Conservation (phyloP, 2,113 vertebrate genomes). For the Coreoperca whiteheadi region DNA sequence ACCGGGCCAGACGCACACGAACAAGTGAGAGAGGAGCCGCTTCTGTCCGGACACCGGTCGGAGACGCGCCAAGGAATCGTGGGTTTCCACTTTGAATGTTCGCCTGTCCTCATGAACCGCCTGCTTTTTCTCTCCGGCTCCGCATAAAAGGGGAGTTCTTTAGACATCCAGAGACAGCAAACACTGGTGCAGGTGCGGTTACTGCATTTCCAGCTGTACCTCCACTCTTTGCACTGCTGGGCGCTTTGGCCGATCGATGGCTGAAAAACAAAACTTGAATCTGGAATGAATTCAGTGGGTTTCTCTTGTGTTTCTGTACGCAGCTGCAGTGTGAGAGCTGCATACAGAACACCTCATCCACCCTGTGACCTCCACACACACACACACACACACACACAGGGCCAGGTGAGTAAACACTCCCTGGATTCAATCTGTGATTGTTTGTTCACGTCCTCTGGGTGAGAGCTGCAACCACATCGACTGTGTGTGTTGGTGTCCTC, state of each 20-base stretch:
- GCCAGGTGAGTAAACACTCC: slow-evolving; percentile 50
- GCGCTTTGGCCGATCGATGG: slow-evolving; percentile 24
- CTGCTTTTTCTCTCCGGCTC: neutral
- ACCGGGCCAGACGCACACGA: no score
- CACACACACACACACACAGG: slow-evolving; percentile 19
- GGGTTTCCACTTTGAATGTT: no score
- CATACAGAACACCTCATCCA: slow-evolving; percentile 60
- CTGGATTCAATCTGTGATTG: slow-evolving; percentile 60
- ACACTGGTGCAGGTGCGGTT: neutral
- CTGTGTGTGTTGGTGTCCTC: slow-evolving; percentile 52
- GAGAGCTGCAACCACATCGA: slow-evolving; percentile 38
- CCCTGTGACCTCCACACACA: slow-evolving; percentile 51
- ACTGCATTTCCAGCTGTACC: slow-evolving; percentile 27
- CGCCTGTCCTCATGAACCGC: no score
- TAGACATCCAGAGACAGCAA: no score
- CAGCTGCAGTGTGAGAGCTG: slow-evolving; percentile 47
- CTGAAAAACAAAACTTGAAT: slow-evolving; percentile 45
- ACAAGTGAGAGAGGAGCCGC: neutral
- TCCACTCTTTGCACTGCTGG: neutral
- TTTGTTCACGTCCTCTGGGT: slow-evolving; percentile 54
- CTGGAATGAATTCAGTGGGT: slow-evolving; percentile 45
- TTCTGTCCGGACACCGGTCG: neutral
- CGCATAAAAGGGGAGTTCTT: neutral
- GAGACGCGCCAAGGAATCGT: no score
- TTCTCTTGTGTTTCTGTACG: slow-evolving; percentile 45